phyloP scores from a whole-genome alignment of 2,113 vertebrate genomes.

The Felis chaus region DNA sequence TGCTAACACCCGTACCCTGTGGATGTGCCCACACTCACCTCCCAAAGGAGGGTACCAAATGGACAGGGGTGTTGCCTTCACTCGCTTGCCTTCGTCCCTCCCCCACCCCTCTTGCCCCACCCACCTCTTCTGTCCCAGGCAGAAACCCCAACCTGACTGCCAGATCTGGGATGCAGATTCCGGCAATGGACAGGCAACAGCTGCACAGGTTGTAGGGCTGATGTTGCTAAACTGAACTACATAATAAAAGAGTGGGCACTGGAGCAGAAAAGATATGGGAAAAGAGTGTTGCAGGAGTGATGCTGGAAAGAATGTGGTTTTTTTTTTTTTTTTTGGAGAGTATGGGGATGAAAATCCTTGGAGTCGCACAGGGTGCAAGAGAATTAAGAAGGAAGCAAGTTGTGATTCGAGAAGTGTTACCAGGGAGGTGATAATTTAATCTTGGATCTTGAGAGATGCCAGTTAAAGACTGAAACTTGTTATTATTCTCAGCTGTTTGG shows the following conservation, averaged over 20 bases:
- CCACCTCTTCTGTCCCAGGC: not conserved
- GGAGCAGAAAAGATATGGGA: not conserved
- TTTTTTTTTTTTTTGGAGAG: not conserved
- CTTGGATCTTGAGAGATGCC: not conserved
- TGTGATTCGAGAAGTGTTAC: not conserved
- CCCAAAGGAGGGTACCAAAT: not conserved
- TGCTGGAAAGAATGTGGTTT: not conserved
- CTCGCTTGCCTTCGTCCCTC: not conserved
- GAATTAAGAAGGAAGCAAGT: not conserved
- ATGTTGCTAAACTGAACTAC: not conserved
- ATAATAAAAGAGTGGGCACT: not conserved
- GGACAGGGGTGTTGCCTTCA: not conserved
- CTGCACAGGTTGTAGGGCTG: not conserved
- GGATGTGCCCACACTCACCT: not conserved
- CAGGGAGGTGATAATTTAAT: not conserved
- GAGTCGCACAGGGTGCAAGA: not conserved
- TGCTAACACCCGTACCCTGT: too few species aligned
- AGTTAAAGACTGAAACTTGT: not conserved
- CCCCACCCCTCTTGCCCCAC: too few species aligned
- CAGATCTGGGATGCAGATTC: not conserved
- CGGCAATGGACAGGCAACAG: fast-evolving
- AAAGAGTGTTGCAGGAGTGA: not conserved
- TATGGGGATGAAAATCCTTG: not conserved
- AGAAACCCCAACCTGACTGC: not conserved
- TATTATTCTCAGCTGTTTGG: not conserved